Percentiles rank a stretch among this genome's conserved stretches.
Evolutionary conservation across 2,888 invertebrate species (phyloP).

Genomic region (Thumatha senex): DNA sequence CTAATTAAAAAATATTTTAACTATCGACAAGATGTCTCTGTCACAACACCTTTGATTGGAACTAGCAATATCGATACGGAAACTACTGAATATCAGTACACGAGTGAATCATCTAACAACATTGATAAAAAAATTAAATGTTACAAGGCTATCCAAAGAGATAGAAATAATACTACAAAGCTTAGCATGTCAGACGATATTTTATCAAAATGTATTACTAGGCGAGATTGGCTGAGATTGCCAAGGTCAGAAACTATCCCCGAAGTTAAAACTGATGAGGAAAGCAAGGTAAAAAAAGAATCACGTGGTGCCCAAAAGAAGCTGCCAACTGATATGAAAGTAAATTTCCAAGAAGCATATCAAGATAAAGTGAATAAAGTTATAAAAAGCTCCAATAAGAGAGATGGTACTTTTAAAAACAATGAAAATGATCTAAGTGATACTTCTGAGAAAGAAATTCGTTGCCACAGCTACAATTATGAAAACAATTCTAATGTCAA

Average conservation of each 20-base stretch:
- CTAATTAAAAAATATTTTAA: conserved; percentile 60
- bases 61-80: conserved; percentile 67
- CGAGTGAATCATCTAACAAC: conserved; percentile 58
- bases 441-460: conserved; percentile 58
- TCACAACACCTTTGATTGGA: conserved; percentile 67
- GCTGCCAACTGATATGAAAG: conserved; percentile 14
- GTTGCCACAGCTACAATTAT: conserved; percentile 55
- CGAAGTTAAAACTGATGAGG: conserved; percentile 49
- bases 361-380: conserved; percentile 8
- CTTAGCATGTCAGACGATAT: conserved; percentile 71
- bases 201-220: conserved; percentile 65
- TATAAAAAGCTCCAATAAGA: conserved; percentile 10
- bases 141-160: conserved; percentile 69
- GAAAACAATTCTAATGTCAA: conserved; percentile 14
- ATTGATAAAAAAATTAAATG: conserved; percentile 63
- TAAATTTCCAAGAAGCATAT: conserved; percentile 29
- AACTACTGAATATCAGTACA: conserved; percentile 58
- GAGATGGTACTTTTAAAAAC: conserved; percentile 2
- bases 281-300: conserved; percentile 21
- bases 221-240: conserved; percentile 63
- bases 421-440: neutral
- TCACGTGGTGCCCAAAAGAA: neutral
- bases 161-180: conserved; percentile 48
- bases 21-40: conserved; percentile 63
- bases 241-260: conserved; percentile 48